Conservation (phyloP, 2,113 vertebrate species). For the Albula goreensis region DNA sequence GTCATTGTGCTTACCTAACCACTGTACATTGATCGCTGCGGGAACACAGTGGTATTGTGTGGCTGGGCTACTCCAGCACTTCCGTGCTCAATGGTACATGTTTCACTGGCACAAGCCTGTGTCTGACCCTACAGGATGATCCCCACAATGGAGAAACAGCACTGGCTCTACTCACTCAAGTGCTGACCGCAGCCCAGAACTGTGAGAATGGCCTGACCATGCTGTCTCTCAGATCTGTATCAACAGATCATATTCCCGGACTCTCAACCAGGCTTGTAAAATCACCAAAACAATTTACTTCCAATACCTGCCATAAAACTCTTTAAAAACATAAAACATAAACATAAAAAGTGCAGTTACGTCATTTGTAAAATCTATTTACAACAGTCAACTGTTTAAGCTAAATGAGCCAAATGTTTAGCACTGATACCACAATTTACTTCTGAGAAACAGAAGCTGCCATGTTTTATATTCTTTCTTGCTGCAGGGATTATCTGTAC, state of each 20-base stretch:
- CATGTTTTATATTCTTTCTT: too few relatives aligned
- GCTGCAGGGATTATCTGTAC: too few relatives aligned
- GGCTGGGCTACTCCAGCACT: slow-evolving; percentile 27
- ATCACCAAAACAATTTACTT: too few relatives aligned
- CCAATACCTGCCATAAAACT: too few relatives aligned
- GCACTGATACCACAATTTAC: neutral
- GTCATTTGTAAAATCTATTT: too few relatives aligned
- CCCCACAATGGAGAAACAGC: slow-evolving; percentile 20
- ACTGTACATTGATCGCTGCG: slow-evolving; percentile 34
- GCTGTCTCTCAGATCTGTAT: neutral
- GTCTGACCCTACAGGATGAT: slow-evolving; percentile 41
- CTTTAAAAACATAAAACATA: too few relatives aligned
- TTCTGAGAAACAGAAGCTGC: neutral
- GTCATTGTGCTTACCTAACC: slow-evolving; percentile 47
- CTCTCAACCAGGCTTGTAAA: too few relatives aligned
- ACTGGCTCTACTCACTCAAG: neutral
- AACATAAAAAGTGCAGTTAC: too few relatives aligned
- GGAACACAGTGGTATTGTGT: slow-evolving; percentile 41
- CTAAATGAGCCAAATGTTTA: neutral
- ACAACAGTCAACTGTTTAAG: too few relatives aligned
- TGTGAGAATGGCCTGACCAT: neutral
- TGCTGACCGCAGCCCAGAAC: neutral
- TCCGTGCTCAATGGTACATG: slow-evolving; percentile 46
- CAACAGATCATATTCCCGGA: too few relatives aligned
- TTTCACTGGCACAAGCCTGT: slow-evolving; percentile 43